Percentiles rank a stretch among this genome's conserved stretches.
phyloP scores from a whole-genome alignment of 2,113 vertebrate genomes.

The Pangasianodon hypophthalmus region DNA sequence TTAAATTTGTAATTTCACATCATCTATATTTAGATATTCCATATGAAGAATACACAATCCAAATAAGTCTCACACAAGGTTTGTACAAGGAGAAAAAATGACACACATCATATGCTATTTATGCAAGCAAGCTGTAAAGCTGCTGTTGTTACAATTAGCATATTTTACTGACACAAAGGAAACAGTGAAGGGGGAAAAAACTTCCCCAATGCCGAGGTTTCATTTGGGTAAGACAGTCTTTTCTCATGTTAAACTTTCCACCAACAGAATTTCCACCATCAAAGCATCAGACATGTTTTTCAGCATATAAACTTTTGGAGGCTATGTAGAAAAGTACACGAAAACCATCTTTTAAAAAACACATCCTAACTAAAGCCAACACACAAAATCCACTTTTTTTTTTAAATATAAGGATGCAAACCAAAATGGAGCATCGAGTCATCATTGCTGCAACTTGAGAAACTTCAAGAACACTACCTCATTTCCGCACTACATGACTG shows the following conservation, averaged over 20 bases:
- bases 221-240: not conserved
- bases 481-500: slow-evolving; percentile 32
- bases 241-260: slow-evolving; percentile 16
- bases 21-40: not conserved
- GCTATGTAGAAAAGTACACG: not conserved
- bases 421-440: not conserved
- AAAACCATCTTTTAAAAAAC: not conserved
- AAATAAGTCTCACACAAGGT: not conserved
- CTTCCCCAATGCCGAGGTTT: not conserved
- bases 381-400: not conserved
- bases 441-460: not conserved
- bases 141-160: slow-evolving; percentile 7
- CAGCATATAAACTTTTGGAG: not conserved
- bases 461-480: slow-evolving; percentile 27
- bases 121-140: not conserved
- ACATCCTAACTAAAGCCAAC: not conserved
- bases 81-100: not conserved
- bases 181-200: not conserved
- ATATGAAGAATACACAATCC: not conserved
- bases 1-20: not conserved
- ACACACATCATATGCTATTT: not conserved
- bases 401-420: not conserved
- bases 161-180: not conserved
- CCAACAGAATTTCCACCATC: not conserved
- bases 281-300: not conserved